These are phyloP conservation scores for Venustoraphidia nigricollis DNA, from an alignment of 2,888 invertebrate species.

Conservation along the genomic window DNA sequence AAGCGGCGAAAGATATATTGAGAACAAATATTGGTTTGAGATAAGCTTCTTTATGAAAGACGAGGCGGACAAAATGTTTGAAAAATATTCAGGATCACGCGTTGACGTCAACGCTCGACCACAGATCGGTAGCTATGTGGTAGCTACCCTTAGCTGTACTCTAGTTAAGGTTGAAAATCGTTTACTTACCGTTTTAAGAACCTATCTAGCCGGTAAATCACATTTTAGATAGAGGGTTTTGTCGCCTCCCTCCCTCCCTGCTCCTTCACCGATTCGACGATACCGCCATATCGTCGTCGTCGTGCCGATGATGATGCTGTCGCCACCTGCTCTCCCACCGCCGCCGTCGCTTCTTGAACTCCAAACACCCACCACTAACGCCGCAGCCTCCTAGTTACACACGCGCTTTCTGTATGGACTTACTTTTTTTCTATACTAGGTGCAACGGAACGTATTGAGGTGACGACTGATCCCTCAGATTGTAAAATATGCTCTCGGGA, in stretches of 20 bases:
- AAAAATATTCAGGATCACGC: conserved; percentile 8
- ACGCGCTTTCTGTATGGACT: too few species aligned
- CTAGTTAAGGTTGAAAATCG: background rate
- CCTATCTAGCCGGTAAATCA: background rate
- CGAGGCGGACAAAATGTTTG: conserved; percentile 4
- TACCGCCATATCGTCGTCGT: too few species aligned
- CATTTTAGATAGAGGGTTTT: background rate
- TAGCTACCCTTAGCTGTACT: background rate
- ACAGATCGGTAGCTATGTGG: background rate
- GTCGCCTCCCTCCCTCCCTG: background rate
- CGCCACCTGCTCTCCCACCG: too few species aligned
- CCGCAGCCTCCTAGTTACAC: too few species aligned
- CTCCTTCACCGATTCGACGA: too few species aligned
- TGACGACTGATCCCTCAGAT: too few species aligned
- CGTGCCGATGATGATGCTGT: too few species aligned
- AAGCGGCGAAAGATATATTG: conserved; percentile 5
- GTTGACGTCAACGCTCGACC: background rate
- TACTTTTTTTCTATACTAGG: too few species aligned
- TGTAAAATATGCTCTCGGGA: too few species aligned
- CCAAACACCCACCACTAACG: too few species aligned
- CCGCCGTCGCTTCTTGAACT: too few species aligned
- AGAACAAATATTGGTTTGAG: conserved; percentile 8
- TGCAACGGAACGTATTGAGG: too few species aligned
- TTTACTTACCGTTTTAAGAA: background rate
- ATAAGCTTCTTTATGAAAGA: conserved; percentile 8